Evolutionary conservation across 2,113 vertebrate species (phyloP).

Genomic region (Lasiurus borealis): DNA sequence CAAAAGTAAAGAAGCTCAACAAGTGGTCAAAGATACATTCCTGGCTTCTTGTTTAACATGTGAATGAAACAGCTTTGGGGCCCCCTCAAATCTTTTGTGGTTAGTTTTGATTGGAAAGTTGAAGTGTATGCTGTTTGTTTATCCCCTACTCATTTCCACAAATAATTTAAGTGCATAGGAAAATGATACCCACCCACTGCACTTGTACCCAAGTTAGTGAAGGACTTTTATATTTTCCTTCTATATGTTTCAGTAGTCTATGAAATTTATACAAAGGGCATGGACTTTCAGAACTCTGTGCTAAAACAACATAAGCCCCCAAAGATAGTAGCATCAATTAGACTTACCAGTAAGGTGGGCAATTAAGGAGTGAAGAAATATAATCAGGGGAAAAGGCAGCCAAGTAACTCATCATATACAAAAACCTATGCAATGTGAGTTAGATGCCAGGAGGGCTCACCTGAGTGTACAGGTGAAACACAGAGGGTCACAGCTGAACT

Average conservation of each 20-base stretch:
- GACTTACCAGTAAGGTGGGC: neutral
- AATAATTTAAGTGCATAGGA: constrained; percentile 17
- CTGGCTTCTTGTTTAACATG: constrained; percentile 11
- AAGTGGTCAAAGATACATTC: neutral
- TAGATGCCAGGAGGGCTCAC: neutral
- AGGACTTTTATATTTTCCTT: constrained; percentile 6
- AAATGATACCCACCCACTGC: neutral
- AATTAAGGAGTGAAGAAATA: neutral
- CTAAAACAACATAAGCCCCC: neutral
- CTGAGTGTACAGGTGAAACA: neutral
- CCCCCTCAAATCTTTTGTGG: neutral
- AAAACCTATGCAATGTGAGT: neutral
- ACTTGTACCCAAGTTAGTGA: neutral
- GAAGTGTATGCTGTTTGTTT: neutral
- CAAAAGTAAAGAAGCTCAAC: neutral
- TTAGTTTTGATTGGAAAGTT: constrained; percentile 48
- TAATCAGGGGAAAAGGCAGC: neutral
- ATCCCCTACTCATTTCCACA: constrained; percentile 36
- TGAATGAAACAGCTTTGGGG: neutral
- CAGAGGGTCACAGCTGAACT: neutral
- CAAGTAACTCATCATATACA: neutral
- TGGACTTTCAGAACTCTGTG: neutral
- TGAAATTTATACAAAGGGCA: neutral
- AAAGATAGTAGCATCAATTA: neutral
- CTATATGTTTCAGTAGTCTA: neutral